Evolutionary conservation across 2,797 vertebrate genomes (phyloP).

Genomic region (Vireo griseus): DNA sequence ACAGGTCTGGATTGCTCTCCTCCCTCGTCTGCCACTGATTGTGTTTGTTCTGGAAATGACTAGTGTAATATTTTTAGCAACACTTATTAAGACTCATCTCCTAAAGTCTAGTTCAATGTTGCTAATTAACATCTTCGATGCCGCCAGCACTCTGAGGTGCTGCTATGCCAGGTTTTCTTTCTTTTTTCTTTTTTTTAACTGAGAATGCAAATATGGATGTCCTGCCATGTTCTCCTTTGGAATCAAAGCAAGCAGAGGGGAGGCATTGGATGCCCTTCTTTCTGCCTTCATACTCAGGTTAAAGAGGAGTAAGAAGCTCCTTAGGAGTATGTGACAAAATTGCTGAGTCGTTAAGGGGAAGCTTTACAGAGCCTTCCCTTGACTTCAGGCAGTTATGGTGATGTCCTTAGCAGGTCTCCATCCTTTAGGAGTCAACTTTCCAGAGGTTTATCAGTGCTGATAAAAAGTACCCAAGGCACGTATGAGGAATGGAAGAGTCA

Average conservation of each 20-base stretch:
- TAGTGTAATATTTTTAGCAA: conserved; percentile 63
- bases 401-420: background rate
- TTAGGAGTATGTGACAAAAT: background rate
- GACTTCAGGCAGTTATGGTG: background rate
- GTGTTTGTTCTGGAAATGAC: conserved; percentile 63
- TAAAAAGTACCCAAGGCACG: background rate
- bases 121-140: conserved; percentile 68
- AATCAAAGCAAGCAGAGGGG: background rate
- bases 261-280: background rate
- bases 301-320: background rate
- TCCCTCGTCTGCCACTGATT: conserved; percentile 40
- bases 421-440: background rate
- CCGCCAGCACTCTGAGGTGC: background rate
- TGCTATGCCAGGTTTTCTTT: background rate
- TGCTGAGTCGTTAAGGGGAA: background rate
- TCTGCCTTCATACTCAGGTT: background rate
- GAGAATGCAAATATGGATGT: background rate
- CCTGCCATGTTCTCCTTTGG: background rate
- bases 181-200: background rate
- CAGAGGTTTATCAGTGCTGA: background rate
- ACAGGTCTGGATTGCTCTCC: background rate
- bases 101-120: conserved; percentile 44
- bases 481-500: background rate
- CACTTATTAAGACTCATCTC: conserved; percentile 58
- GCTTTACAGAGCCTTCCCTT: background rate